Evolutionary conservation across 2,888 invertebrate genomes (phyloP), one percentile per base, ranked within the genome.

Genomic region (Anagyrus pseudococci): DNA sequence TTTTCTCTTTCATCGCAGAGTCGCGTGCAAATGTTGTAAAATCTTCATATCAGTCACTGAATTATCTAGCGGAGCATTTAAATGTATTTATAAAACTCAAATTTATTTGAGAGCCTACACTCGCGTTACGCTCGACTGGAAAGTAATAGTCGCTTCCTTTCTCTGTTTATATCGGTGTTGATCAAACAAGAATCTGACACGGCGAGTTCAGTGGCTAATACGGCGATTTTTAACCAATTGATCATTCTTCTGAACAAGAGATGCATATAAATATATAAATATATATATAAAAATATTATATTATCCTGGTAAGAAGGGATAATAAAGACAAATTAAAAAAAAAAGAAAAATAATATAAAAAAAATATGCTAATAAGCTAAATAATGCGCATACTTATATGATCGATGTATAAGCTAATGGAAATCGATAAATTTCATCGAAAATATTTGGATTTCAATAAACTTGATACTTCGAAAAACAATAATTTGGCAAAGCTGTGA

Each of bases 381-480:
- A n/a, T n/a, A n/a, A 71, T 74, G 74, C 73, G 74, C 73, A 76
- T 75, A 73, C 75, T 72, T 75, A 73, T 75, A 75, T 71, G 73
- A 78, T 79, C 73, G 73, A 79, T 79, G 78, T 78, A 66, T 66
- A 77, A 77, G 73, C 75, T 72, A 77, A 71, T 76, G 74, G 68
- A 75, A 77, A 76, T 74, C 71, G 72, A 75, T 77, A 75, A 72
- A 71, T 73, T 77, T 77, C 75, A 75, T 76, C 73, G 75, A 76
- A 72, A 75, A 73, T 75, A 76, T 77, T 77, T 77, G 75, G 71
- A 77, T 77, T 78, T 78, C 76, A 78, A 79, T 78, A 79, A 79
- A 79, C 76, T 79, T 77, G 77, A 76, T 79, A 78, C 76, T 82
- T 83, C 82, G 82, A 83, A 82, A 73, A 68, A 66, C 63, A 66